phyloP scores from a whole-genome alignment of 2,113 vertebrate species.

The Tinamus guttatus region DNA sequence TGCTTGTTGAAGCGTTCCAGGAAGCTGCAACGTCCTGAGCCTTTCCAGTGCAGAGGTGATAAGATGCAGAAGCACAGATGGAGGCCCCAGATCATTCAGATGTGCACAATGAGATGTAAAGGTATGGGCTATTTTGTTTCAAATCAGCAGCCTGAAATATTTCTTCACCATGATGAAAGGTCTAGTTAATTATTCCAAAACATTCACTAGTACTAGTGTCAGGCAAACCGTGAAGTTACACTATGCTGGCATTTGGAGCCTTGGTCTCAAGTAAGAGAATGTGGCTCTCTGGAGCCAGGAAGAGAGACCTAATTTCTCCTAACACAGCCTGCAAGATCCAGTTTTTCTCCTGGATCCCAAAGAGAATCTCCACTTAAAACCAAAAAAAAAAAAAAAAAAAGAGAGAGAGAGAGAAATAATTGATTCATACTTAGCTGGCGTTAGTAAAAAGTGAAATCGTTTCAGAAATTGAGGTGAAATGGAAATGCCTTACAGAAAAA shows the following conservation, averaged over 20 bases:
- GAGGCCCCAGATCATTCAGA: neutral
- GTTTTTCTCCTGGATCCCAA: neutral
- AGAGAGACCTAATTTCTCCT: neutral
- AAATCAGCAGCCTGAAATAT: neutral
- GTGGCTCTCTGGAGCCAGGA: neutral
- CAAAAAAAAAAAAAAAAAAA: too few species aligned
- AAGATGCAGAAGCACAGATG: neutral
- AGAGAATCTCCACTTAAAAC: neutral
- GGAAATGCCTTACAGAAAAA: neutral
- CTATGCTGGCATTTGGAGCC: neutral
- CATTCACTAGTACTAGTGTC: neutral
- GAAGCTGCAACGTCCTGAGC: neutral
- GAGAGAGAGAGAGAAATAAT: neutral
- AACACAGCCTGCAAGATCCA: neutral
- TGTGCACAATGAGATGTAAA: neutral
- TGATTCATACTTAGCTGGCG: neutral
- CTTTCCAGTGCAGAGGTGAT: neutral
- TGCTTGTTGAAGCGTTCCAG: neutral
- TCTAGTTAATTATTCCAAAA: neutral
- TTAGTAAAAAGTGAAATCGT: neutral
- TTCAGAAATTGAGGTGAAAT: neutral
- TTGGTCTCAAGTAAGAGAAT: neutral
- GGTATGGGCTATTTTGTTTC: neutral
- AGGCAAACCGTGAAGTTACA: neutral
- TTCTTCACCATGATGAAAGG: neutral